phyloP scores from a whole-genome alignment of 2,113 vertebrate species.

The Sylvia atricapilla region DNA sequence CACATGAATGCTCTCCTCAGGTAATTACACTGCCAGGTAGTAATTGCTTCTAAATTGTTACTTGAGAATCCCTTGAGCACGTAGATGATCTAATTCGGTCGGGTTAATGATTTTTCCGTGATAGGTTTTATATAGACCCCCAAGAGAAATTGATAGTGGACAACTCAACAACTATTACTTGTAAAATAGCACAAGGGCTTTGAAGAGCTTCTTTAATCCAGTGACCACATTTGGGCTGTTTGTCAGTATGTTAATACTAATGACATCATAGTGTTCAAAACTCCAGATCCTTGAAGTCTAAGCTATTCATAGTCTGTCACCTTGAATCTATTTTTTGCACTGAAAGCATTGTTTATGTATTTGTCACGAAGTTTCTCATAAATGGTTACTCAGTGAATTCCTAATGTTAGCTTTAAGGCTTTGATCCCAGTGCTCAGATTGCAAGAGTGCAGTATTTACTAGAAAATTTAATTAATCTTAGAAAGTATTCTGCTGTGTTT shows the following conservation, averaged over 20 bases:
- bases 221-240: neutral
- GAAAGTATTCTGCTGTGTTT: neutral
- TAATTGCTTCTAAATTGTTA: neutral
- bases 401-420: neutral
- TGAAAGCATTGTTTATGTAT: neutral
- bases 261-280: neutral
- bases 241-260: neutral
- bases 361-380: neutral
- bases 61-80: neutral
- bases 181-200: neutral
- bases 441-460: neutral
- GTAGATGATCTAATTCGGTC: neutral
- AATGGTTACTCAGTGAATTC: neutral
- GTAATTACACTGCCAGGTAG: neutral
- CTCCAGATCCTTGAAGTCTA: neutral
- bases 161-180: neutral
- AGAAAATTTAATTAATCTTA: neutral
- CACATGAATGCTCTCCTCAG: neutral
- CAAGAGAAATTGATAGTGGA: neutral
- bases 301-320: neutral
- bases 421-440: neutral
- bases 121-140: neutral
- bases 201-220: neutral
- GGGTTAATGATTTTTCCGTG: neutral
- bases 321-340: neutral